Evolutionary conservation across 2,113 vertebrate species (phyloP).

Genomic region (Pseudorasbora parva): DNA sequence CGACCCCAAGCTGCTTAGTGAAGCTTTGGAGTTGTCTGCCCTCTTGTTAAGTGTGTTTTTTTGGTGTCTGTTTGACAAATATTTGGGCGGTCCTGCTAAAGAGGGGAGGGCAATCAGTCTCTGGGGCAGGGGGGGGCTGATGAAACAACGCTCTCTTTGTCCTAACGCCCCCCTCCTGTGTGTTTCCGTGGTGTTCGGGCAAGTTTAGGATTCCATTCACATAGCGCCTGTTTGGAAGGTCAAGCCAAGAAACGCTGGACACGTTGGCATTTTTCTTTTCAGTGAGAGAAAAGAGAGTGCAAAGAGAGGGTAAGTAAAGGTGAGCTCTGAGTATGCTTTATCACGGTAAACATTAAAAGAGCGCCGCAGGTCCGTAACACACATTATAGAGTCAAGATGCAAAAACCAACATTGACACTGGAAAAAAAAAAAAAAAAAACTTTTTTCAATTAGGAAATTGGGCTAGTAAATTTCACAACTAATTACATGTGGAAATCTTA

Average conservation of each 20-base stretch:
- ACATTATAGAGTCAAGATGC: not conserved
- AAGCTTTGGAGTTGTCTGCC: constrained; percentile 3
- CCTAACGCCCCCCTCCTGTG: constrained; percentile 30
- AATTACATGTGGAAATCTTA: not conserved
- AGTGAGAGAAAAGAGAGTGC: constrained; percentile 25
- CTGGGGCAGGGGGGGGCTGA: not conserved
- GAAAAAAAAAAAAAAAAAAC: not conserved
- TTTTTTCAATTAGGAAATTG: not conserved
- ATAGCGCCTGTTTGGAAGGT: constrained; percentile 55
- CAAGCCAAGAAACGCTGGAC: constrained; percentile 34
- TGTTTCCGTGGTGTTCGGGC: constrained; percentile 39
- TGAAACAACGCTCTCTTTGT: constrained; percentile 42
- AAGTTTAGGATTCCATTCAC: constrained; percentile 60
- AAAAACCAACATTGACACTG: not conserved
- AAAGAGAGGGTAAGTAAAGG: constrained; percentile 41
- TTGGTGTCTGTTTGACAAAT: constrained; percentile 55
- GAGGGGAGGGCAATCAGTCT: constrained; percentile 16
- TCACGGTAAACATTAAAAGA: not conserved
- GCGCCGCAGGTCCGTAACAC: not conserved
- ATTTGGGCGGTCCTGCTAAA: constrained; percentile 49
- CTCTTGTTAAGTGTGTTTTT: constrained; percentile 23
- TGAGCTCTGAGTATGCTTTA: constrained; percentile 20
- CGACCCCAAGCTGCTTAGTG: constrained; percentile 14
- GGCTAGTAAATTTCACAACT: not conserved
- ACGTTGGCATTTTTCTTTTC: constrained; percentile 46